phyloP scores from a whole-genome alignment of 2,113 vertebrate species.

The Silurus meridionalis region DNA sequence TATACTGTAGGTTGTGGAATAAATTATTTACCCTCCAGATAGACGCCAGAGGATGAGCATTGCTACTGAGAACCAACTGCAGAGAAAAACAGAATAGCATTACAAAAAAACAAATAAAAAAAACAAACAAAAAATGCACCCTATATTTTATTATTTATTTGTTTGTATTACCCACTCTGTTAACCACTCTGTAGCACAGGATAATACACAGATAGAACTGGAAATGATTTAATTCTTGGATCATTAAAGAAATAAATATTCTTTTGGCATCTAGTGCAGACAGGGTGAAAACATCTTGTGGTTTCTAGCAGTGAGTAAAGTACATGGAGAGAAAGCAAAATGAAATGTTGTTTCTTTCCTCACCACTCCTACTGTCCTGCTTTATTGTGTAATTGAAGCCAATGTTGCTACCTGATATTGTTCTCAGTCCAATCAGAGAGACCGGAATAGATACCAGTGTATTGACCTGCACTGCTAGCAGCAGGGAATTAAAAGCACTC shows the following conservation, averaged over 20 bases:
- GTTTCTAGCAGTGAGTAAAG: not conserved
- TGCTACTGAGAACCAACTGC: constrained; percentile 28
- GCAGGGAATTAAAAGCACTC: constrained; percentile 57
- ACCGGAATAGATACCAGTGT: constrained; percentile 47
- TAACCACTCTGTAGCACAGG: not conserved
- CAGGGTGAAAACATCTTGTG: not conserved
- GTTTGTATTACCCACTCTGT: constrained; percentile 16
- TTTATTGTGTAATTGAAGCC: constrained; percentile 52
- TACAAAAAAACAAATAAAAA: too few relatives aligned
- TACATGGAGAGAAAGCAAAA: constrained; percentile 2
- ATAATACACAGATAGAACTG: not conserved
- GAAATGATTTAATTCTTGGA: constrained; percentile 1
- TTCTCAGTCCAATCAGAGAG: constrained; percentile 49
- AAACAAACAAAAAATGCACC: not conserved
- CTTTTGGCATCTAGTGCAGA: not conserved
- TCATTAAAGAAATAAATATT: not conserved
- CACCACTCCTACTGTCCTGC: constrained; percentile 21
- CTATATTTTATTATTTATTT: not conserved
- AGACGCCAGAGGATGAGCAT: constrained; percentile 40
- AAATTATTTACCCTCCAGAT: constrained; percentile 55
- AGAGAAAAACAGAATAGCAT: constrained; percentile 30
- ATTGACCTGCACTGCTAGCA: constrained; percentile 55
- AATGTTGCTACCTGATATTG: constrained; percentile 46
- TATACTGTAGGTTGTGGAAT: constrained; percentile 50
- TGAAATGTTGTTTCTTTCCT: constrained; percentile 1